These are phyloP conservation scores for Phengaris arion DNA, from an alignment of 2,888 invertebrate species.

Conservation along the genomic window DNA sequence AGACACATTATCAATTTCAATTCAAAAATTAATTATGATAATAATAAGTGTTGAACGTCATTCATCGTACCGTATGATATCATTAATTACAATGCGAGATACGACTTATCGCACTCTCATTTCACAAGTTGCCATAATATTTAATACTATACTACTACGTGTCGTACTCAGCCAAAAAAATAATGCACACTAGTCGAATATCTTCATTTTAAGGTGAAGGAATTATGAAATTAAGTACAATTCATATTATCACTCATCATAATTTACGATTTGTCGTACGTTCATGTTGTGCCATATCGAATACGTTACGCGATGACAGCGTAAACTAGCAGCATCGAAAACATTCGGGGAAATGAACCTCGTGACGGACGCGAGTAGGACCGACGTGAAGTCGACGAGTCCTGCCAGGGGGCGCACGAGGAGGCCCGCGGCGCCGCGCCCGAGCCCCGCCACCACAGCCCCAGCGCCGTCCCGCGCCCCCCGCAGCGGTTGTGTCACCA, in stretches of 20 bases:
- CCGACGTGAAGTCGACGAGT: constrained; percentile 64
- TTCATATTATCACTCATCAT: too few relatives aligned
- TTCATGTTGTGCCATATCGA: too few relatives aligned
- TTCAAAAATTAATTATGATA: too few relatives aligned
- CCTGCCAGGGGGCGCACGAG: constrained; percentile 63
- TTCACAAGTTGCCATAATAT: too few relatives aligned
- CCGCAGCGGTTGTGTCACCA: constrained; percentile 53
- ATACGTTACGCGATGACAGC: too few relatives aligned
- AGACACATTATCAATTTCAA: too few relatives aligned
- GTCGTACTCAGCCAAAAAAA: too few relatives aligned
- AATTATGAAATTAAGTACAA: too few relatives aligned
- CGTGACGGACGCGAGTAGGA: constrained; percentile 59
- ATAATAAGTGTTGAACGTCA: neutral
- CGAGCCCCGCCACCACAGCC: constrained; percentile 60
- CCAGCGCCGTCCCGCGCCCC: constrained; percentile 61
- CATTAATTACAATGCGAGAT: neutral
- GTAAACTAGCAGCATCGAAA: neutral
- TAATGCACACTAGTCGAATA: too few relatives aligned
- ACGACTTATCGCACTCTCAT: neutral
- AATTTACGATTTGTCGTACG: too few relatives aligned
- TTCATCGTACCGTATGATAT: neutral
- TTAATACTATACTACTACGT: too few relatives aligned
- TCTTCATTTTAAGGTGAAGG: too few relatives aligned
- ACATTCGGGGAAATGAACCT: constrained; percentile 47
- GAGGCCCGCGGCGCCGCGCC: constrained; percentile 58